Conservation (phyloP, 2,888 invertebrate species). For the Ornithoptera alexandrae region DNA sequence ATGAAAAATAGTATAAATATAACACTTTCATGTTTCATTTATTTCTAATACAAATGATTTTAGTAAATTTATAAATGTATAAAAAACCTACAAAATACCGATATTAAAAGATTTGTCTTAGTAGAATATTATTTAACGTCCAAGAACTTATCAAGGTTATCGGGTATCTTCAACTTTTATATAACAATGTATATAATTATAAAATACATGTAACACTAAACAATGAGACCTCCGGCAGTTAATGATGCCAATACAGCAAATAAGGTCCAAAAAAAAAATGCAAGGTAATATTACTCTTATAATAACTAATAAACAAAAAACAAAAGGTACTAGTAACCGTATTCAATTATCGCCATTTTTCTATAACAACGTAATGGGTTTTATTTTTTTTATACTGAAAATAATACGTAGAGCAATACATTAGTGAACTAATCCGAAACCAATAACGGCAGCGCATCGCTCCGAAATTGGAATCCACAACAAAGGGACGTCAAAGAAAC, state of each 20-base stretch:
- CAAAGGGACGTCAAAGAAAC: constrained; percentile 77
- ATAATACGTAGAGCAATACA: constrained; percentile 22
- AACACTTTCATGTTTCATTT: too few species aligned
- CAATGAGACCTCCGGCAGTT: too few species aligned
- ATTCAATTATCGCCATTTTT: background rate
- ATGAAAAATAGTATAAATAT: too few species aligned
- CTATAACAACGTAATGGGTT: background rate
- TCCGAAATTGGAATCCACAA: constrained; percentile 73
- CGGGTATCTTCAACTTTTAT: too few species aligned
- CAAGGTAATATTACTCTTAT: background rate
- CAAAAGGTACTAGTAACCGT: background rate
- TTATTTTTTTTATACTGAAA: background rate
- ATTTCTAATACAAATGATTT: background rate
- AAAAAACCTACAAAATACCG: background rate
- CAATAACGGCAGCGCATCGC: constrained; percentile 44
- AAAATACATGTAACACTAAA: too few species aligned
- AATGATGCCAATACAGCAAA: too few species aligned
- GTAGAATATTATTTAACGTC: background rate
- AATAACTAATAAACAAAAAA: background rate
- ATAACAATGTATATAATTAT: too few species aligned
- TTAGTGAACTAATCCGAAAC: constrained; percentile 39
- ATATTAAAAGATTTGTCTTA: background rate
- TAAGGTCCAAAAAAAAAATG: background rate
- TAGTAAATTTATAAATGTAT: background rate
- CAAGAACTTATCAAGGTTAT: too few species aligned